Base-by-base conservation (phyloP, 2,888 invertebrate genomes). In the Apomyelois bistriatella region DNA sequence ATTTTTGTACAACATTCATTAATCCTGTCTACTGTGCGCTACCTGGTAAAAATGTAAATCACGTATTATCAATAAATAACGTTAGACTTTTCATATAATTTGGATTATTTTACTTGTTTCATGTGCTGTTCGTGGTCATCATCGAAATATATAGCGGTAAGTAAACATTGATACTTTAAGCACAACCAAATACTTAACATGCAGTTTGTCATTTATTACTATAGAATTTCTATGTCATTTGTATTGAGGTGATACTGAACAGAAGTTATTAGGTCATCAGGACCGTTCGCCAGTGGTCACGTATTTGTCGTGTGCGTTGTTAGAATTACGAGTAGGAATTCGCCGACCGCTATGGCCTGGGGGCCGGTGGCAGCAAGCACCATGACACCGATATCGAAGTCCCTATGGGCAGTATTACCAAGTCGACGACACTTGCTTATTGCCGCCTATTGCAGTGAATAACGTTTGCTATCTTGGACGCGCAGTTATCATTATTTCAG, bases 251-350 rank as follows among this genome's bases (percentile, higher is more conserved):
- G 67, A 75, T 79, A 81, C 79, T 73, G 72, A 69, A 68, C 69
- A 65, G 61, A 59, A 76, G 76, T 85, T 87, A 88, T 85, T 85
- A 76, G 89, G 89, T 85, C 89, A 76, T 58, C 68, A 68, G 78
- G 76, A 80, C 85, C 80, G 85, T 87, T 87, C 76, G 84, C 72
- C 67, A 68, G 72, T 66, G 75, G 65, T 70, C 89, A 88, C 87
- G 88, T 88, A 86, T 77, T 71, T 65, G 65, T 69, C 72, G 72
- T 76, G 76, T 78, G 79, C 74, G 77, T 79, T 70, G 82, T 82
- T 82, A 79, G 83, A 85, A 86, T 87, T 88, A 89, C 88, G 88
- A 87, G 84, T 74, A 82, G 89, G 90, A 86, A 89, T 90, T 85
- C 66, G 87, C n/a, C 81, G 82, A 85, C 90, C 90, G 90, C 90